Evolutionary conservation across 2,797 vertebrate genomes (phyloP).

Genomic region (Peromyscus attwateri): DNA sequence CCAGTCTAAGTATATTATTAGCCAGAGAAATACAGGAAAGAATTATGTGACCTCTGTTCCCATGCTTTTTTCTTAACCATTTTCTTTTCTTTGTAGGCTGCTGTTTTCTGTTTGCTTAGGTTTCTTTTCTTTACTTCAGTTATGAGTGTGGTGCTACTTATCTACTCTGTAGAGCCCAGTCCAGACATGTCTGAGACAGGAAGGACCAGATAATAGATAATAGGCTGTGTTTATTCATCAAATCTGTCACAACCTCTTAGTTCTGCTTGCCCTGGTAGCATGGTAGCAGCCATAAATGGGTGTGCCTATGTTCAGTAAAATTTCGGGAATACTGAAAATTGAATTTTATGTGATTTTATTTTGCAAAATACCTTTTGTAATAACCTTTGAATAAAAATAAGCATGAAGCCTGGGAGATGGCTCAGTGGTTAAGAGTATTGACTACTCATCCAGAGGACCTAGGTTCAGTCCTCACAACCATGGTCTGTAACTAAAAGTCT

Average conservation of each 20-base stretch:
- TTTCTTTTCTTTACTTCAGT: background rate
- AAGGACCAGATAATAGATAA: background rate
- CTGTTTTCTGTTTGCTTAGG: background rate
- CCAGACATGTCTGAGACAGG: background rate
- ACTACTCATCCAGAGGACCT: too few relatives aligned
- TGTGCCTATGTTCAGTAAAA: background rate
- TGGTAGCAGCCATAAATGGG: background rate
- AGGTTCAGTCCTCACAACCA: background rate
- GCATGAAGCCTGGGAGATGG: background rate
- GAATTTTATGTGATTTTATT: background rate
- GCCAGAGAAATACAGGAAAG: background rate
- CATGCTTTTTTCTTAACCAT: background rate
- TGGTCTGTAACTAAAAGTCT: background rate
- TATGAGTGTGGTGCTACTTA: conserved; percentile 2
- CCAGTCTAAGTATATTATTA: background rate
- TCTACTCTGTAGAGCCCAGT: background rate
- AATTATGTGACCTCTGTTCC: background rate
- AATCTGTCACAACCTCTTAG: background rate
- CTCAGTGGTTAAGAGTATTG: background rate
- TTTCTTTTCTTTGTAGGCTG: background rate
- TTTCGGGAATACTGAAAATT: background rate
- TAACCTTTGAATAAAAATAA: background rate
- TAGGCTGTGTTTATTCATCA: background rate
- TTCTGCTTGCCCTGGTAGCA: background rate
- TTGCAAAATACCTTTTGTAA: background rate